These are phyloP conservation scores for Pteropus rufus DNA, from an alignment of 2,797 vertebrate genomes.

Conservation along the genomic window DNA sequence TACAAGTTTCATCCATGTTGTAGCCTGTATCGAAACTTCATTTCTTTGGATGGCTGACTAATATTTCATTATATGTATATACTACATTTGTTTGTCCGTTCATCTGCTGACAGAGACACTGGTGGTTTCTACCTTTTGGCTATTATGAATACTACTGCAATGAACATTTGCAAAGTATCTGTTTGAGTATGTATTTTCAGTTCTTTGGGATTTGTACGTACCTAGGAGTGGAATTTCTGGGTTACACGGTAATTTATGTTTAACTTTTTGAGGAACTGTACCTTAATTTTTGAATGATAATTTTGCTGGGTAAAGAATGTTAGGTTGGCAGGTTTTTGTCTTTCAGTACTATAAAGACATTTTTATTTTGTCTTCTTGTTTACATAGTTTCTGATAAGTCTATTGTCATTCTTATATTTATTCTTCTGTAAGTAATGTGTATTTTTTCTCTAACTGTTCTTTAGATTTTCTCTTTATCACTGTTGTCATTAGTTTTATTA, in stretches of 20 bases:
- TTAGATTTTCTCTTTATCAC: not conserved
- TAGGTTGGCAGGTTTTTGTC: not conserved
- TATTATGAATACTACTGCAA: not conserved
- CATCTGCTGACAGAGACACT: not conserved
- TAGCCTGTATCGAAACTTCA: not conserved
- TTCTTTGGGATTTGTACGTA: not conserved
- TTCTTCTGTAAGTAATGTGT: not conserved
- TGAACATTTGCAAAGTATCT: not conserved
- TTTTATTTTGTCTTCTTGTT: not conserved
- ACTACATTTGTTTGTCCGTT: too few relatives aligned
- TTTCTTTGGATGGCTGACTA: not conserved
- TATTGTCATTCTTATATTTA: not conserved
- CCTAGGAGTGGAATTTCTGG: not conserved
- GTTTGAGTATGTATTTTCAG: not conserved
- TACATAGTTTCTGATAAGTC: not conserved
- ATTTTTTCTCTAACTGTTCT: not conserved
- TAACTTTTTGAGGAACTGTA: not conserved
- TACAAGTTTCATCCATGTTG: not conserved
- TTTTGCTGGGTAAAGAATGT: not conserved
- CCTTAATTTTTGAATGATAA: not conserved
- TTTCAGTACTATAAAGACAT: not conserved
- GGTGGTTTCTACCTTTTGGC: not conserved
- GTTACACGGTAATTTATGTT: not conserved
- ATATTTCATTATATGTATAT: not conserved
- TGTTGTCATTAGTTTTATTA: not conserved